Evolutionary conservation across 2,888 invertebrate genomes (phyloP).

Genomic region (Perdita meconis): DNA sequence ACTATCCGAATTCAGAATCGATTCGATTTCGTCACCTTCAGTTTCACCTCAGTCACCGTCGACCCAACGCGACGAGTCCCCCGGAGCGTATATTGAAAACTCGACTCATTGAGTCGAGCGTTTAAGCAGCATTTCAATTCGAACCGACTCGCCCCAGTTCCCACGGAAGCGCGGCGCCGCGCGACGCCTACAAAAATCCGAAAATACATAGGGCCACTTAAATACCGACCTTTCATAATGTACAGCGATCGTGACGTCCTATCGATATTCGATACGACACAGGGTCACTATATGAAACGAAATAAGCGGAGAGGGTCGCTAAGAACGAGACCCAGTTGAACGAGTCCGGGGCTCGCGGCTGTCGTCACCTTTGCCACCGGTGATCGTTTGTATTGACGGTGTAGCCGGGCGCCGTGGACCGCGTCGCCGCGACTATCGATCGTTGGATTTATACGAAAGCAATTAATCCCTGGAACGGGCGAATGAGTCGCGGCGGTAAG

Average conservation of each 20-base stretch:
- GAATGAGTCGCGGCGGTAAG: conserved; percentile 29
- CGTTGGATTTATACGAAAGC: conserved; percentile 68
- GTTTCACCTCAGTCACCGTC: too few species aligned
- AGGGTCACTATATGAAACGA: conserved; percentile 43
- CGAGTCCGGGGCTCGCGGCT: conserved; percentile 17
- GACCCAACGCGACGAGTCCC: too few species aligned
- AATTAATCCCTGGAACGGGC: conserved; percentile 68
- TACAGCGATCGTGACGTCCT: conserved; percentile 41
- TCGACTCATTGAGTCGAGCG: background rate
- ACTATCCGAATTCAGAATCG: too few species aligned
- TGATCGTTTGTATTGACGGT: conserved; percentile 49
- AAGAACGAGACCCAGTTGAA: conserved; percentile 35
- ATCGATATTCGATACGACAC: conserved; percentile 68
- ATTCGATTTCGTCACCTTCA: too few species aligned
- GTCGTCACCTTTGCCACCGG: conserved; percentile 45
- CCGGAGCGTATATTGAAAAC: background rate
- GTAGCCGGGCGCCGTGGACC: background rate
- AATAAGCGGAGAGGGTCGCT: conserved; percentile 35
- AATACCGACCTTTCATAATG: conserved; percentile 41
- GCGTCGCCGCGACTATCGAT: conserved; percentile 44
- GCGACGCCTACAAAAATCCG: conserved; percentile 2
- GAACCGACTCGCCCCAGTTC: conserved; percentile 2
- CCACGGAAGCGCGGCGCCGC: background rate
- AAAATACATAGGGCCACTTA: conserved; percentile 32
- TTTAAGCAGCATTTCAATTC: background rate